Evolutionary conservation across 2,888 invertebrate genomes (phyloP).

Genomic region (Pollenia labialis): DNA sequence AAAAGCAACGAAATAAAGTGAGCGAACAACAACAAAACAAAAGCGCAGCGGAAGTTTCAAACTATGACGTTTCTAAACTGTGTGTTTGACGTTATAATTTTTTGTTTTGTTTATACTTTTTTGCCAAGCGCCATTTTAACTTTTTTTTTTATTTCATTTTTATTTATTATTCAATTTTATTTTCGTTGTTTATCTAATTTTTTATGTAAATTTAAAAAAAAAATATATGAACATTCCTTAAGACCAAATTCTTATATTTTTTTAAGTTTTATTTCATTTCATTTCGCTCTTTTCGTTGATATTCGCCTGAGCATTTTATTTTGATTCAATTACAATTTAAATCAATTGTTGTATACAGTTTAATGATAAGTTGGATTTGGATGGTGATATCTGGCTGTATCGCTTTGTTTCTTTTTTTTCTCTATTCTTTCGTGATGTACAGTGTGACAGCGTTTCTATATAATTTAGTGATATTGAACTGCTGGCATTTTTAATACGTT

Average conservation of each 20-base stretch:
- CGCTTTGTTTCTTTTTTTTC: slow-evolving; percentile 20
- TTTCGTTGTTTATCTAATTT: slow-evolving; percentile 45
- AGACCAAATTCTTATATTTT: slow-evolving; percentile 32
- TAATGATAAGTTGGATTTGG: slow-evolving; percentile 44
- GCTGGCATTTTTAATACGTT: too few relatives aligned
- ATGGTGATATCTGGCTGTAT: slow-evolving; percentile 28
- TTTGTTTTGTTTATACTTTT: slow-evolving; percentile 21
- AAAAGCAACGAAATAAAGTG: slow-evolving; percentile 40
- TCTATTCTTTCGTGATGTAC: slow-evolving; percentile 23
- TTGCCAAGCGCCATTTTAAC: slow-evolving; percentile 69
- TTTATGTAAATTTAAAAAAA: slow-evolving; percentile 35
- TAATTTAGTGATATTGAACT: too few relatives aligned
- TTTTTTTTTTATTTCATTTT: slow-evolving; percentile 48
- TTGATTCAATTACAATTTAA: slow-evolving; percentile 83
- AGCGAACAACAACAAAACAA: slow-evolving; percentile 22
- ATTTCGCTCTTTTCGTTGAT: slow-evolving; percentile 48
- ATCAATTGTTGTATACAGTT: slow-evolving; percentile 78
- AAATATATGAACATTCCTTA: slow-evolving; percentile 54
- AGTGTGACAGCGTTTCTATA: slow-evolving; percentile 22
- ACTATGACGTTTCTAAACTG: slow-evolving; percentile 62
- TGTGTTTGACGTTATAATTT: slow-evolving; percentile 29
- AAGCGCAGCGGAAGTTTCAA: slow-evolving; percentile 67
- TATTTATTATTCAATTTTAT: slow-evolving; percentile 50
- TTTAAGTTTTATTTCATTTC: slow-evolving; percentile 9
- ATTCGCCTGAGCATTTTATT: slow-evolving; percentile 66